Conservation (phyloP, 1,140 invertebrate species). For the Brachionus angularis region DNA sequence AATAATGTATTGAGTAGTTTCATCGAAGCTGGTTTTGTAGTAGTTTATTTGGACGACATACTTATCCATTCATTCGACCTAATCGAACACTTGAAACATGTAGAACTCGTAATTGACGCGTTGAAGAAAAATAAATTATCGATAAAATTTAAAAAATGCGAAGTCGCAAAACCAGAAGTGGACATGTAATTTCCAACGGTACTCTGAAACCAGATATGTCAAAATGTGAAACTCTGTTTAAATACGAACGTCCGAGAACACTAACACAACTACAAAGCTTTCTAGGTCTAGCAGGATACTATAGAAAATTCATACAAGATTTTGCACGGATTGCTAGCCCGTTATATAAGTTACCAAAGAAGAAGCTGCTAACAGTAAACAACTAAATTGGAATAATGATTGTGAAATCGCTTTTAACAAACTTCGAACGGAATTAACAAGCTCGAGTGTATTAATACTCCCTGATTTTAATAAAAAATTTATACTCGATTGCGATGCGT, state of each 20-base stretch:
- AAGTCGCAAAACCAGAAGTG: slow-evolving; percentile 32
- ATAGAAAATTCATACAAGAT: slow-evolving; percentile 44
- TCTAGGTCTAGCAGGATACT: slow-evolving; percentile 45
- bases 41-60: slow-evolving; percentile 25
- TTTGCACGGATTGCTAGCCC: slow-evolving; percentile 44
- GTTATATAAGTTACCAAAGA: slow-evolving; percentile 44
- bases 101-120: not conserved
- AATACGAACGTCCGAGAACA: slow-evolving; percentile 42
- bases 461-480: slow-evolving; percentile 44
- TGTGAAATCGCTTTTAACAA: slow-evolving; percentile 44
- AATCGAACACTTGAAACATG: slow-evolving; percentile 22
- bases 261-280: slow-evolving; percentile 45
- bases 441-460: slow-evolving; percentile 42
- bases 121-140: not conserved
- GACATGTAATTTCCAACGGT: slow-evolving; percentile 45
- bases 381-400: slow-evolving; percentile 30
- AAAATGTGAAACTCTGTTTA: too few relatives aligned
- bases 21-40: slow-evolving; percentile 47
- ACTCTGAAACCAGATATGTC: too few relatives aligned
- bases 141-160: slow-evolving; percentile 12
- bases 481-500: slow-evolving; percentile 46
- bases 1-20: too few relatives aligned
- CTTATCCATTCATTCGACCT: too few relatives aligned
- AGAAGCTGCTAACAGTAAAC: slow-evolving; percentile 26
- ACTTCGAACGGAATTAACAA: slow-evolving; percentile 39